Conservation (phyloP, 2,113 vertebrate species). For the Aix galericulata region DNA sequence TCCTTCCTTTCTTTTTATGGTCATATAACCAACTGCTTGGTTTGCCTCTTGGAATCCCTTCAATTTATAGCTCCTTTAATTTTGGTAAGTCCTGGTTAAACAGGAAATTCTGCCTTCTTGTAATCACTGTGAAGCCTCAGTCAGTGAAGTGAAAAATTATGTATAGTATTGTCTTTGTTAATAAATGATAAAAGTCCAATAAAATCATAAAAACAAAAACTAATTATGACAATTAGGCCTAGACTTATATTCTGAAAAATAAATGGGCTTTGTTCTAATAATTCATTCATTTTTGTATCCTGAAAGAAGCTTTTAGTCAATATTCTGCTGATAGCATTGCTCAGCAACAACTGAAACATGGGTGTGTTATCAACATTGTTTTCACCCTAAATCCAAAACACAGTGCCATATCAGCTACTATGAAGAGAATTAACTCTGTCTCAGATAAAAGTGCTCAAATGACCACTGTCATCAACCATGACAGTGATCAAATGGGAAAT, state of each 20-base stretch:
- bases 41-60: neutral
- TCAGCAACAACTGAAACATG: neutral
- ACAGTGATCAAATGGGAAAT: neutral
- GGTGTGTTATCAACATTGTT: neutral
- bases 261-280: neutral
- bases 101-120: neutral
- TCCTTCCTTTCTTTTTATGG: neutral
- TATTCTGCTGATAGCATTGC: neutral
- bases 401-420: no score
- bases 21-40: rapidly evolving
- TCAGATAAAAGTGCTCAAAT: neutral
- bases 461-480: neutral
- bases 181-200: neutral
- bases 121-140: neutral
- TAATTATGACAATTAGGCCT: neutral
- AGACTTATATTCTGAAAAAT: neutral
- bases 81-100: neutral
- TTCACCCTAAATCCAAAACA: no score
- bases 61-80: neutral
- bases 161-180: neutral
- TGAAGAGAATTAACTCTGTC: neutral
- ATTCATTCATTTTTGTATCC: neutral
- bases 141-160: neutral
- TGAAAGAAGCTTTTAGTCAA: neutral
- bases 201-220: neutral